A percentile compares a stretch with the other conserved stretches of the same genome.
Evolutionary conservation across 2,888 invertebrate species (phyloP).

Genomic region (Eupithecia vulgata): DNA sequence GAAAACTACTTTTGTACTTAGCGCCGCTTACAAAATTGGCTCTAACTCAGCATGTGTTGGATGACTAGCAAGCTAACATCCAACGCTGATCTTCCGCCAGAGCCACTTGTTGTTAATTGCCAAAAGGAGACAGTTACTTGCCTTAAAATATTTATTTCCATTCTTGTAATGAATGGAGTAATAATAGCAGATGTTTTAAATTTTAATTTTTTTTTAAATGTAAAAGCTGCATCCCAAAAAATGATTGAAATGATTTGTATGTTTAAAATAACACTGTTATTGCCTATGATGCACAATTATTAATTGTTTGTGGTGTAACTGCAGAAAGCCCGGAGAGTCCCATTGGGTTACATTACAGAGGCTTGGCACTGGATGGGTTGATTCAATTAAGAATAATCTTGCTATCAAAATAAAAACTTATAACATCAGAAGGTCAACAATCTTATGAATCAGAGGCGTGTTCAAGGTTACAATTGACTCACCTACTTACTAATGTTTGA

Average conservation of each 20-base stretch:
- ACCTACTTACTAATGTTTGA: constrained; percentile 51
- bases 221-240: neutral
- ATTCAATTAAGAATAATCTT: constrained; percentile 2
- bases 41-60: too few relatives aligned
- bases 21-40: too few relatives aligned
- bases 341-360: too few relatives aligned
- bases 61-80: too few relatives aligned
- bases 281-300: too few relatives aligned
- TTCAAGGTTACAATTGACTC: constrained; percentile 63
- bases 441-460: constrained; percentile 58
- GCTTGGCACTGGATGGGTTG: neutral
- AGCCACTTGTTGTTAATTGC: too few relatives aligned
- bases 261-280: too few relatives aligned
- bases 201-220: neutral
- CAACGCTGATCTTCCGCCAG: too few relatives aligned
- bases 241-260: neutral
- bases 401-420: constrained; percentile 21
- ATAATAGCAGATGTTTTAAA: neutral
- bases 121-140: neutral
- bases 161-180: neutral
- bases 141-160: neutral
- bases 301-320: neutral
- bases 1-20: too few relatives aligned
- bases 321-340: neutral
- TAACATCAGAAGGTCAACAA: constrained; percentile 54